These are phyloP conservation scores for Meteorus cinctellus DNA, from an alignment of 2,888 invertebrate species.

Conservation along the genomic window DNA sequence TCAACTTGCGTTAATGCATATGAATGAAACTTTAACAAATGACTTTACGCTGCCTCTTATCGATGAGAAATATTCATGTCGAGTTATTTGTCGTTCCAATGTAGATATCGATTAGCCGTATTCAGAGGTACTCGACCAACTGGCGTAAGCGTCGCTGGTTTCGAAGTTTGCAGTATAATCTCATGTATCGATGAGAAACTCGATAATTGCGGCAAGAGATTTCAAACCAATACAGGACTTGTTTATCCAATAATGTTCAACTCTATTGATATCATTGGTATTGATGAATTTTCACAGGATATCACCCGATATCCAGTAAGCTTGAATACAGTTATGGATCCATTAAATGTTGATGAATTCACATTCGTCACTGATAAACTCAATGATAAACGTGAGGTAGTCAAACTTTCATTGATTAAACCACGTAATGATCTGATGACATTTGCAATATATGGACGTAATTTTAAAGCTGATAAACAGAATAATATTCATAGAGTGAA, in stretches of 20 bases:
- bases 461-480: conserved; percentile 53
- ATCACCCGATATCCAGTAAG: conserved; percentile 51
- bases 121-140: conserved; percentile 57
- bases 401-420: conserved; percentile 50
- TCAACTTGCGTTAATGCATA: neutral
- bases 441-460: conserved; percentile 61
- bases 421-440: conserved; percentile 56
- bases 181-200: conserved; percentile 52
- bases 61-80: too few relatives aligned
- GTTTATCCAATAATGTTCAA: conserved; percentile 56
- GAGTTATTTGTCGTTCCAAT: conserved; percentile 12
- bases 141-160: conserved; percentile 46
- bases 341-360: conserved; percentile 51
- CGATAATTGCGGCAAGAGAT: conserved; percentile 50
- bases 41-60: too few relatives aligned
- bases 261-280: conserved; percentile 52
- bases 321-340: conserved; percentile 51
- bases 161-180: conserved; percentile 57
- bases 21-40: neutral
- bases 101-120: conserved; percentile 58
- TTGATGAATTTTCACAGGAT: conserved; percentile 43
- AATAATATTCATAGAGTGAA: too few relatives aligned
- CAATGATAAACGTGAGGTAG: conserved; percentile 44
- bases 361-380: conserved; percentile 43
- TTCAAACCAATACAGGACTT: conserved; percentile 50